phyloP scores from a whole-genome alignment of 2,113 vertebrate genomes.

The Pseudonaja textilis region DNA sequence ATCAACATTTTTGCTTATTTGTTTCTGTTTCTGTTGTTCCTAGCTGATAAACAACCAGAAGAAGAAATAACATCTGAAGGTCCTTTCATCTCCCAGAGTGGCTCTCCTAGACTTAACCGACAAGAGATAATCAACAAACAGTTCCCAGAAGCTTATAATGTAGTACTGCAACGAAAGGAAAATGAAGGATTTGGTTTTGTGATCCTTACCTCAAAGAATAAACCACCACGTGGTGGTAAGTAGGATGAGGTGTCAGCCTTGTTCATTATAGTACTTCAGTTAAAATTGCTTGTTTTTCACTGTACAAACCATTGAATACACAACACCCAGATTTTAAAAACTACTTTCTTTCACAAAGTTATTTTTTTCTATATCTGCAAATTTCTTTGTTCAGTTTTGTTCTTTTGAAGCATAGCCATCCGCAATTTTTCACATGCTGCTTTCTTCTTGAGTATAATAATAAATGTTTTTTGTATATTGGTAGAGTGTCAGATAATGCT shows the following conservation, averaged over 20 bases:
- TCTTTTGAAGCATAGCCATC: neutral
- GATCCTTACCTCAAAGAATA: conserved; percentile 96
- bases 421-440: neutral
- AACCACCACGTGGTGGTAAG: conserved; percentile 93
- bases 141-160: conserved; percentile 78
- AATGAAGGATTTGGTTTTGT: conserved; percentile 96
- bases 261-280: neutral
- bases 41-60: conserved; percentile 69
- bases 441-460: neutral
- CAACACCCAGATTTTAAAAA: neutral
- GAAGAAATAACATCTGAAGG: conserved; percentile 56
- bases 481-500: neutral
- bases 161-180: conserved; percentile 88
- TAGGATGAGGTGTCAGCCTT: neutral
- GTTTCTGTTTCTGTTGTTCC: conserved; percentile 31
- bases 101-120: conserved; percentile 75
- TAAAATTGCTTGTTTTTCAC: neutral
- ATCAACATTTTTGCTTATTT: conserved; percentile 5
- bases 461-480: neutral
- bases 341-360: neutral
- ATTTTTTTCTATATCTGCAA: no score
- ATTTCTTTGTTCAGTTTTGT: neutral
- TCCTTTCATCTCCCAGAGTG: conserved; percentile 59
- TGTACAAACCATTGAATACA: neutral
- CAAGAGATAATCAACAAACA: conserved; percentile 58